Evolutionary conservation across 2,888 invertebrate genomes (phyloP).

Genomic region (Bimastos eiseni): DNA sequence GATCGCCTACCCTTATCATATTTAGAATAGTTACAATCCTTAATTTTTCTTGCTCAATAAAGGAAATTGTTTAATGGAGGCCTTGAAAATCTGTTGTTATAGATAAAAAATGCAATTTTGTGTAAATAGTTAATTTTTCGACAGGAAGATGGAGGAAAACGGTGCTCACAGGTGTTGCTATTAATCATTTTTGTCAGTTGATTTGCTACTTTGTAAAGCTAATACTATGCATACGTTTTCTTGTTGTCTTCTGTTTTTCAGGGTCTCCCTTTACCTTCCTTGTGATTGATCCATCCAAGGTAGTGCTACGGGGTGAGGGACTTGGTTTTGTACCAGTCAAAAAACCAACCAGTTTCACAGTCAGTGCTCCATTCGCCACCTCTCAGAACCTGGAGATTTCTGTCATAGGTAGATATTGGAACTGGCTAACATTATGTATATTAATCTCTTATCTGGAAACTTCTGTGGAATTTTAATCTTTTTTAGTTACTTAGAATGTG

Average conservation of each 20-base stretch:
- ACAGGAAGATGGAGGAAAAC: background rate
- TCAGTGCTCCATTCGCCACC: conserved; percentile 35
- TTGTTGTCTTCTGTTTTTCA: background rate
- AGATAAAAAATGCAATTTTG: background rate
- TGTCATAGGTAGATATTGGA: background rate
- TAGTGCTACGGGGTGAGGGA: conserved; percentile 14
- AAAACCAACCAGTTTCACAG: conserved; percentile 28
- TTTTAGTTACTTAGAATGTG: background rate
- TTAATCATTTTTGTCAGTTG: background rate
- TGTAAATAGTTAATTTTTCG: background rate
- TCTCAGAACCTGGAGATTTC: conserved; percentile 8
- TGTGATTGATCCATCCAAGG: conserved; percentile 36
- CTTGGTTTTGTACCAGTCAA: conserved; percentile 36
- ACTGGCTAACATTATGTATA: background rate
- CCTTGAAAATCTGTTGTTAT: background rate
- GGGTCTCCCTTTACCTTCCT: conserved; percentile 37
- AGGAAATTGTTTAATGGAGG: background rate
- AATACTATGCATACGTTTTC: background rate
- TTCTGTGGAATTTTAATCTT: background rate
- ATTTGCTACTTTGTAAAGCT: background rate
- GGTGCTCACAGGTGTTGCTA: background rate
- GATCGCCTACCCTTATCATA: background rate
- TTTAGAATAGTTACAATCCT: background rate
- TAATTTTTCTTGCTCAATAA: background rate
- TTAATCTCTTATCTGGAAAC: background rate